phyloP scores from a whole-genome alignment of 2,113 vertebrate genomes.

The Paratilapia polleni region DNA sequence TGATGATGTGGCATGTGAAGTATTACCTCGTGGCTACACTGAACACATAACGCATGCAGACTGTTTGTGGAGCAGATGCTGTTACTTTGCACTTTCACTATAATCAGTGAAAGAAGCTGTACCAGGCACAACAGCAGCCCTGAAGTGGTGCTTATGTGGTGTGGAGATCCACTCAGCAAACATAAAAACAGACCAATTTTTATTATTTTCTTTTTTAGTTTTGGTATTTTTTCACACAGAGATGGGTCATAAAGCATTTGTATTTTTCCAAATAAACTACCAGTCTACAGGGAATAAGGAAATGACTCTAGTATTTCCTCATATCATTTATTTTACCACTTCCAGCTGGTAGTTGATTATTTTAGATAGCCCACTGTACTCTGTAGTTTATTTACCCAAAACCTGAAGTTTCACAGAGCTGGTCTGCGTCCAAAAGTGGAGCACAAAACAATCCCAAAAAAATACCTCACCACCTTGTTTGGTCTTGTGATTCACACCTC shows the following conservation, averaged over 20 bases:
- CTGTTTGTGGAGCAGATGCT: background rate
- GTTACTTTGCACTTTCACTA: background rate
- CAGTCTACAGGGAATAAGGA: background rate
- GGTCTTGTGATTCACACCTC: background rate
- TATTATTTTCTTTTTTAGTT: background rate
- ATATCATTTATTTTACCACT: background rate
- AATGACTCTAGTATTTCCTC: background rate
- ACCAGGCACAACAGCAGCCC: background rate
- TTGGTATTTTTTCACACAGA: background rate
- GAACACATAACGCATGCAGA: background rate
- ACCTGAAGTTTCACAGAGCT: background rate
- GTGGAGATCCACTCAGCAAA: background rate
- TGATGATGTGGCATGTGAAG: background rate
- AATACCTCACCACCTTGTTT: background rate
- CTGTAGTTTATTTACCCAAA: background rate
- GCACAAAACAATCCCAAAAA: background rate
- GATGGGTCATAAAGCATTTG: too few relatives aligned
- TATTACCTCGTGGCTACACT: background rate
- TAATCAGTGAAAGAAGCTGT: conserved; percentile 5
- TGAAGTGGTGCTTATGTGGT: background rate
- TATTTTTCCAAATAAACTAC: background rate
- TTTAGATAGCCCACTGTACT: background rate
- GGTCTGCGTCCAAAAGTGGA: background rate
- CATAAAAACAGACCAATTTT: background rate
- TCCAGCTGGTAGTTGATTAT: background rate